A percentile compares a stretch with the other conserved stretches of the same genome.
Evolutionary conservation across 2,888 invertebrate species (phyloP).

Genomic region (Theretra japonica): DNA sequence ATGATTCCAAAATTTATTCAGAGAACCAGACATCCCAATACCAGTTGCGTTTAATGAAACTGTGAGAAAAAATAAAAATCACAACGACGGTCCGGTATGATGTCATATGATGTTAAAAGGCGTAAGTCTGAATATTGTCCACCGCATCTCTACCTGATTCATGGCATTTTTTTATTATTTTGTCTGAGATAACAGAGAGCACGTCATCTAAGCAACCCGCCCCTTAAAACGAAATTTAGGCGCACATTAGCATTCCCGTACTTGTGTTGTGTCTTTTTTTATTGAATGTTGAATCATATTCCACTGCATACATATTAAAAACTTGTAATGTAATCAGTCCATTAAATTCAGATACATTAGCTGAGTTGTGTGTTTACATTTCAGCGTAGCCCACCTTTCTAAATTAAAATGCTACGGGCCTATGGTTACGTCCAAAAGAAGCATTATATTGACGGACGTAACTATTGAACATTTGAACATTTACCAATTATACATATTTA

Average conservation of each 20-base stretch:
- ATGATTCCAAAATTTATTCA: background rate
- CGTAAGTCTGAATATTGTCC: slow-evolving; percentile 17
- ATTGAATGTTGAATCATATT: slow-evolving; percentile 10
- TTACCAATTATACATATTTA: too few relatives aligned
- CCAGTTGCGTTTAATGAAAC: slow-evolving; percentile 7
- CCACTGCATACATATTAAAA: background rate
- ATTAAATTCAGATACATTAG: background rate
- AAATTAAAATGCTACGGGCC: background rate
- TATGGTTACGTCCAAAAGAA: too few relatives aligned
- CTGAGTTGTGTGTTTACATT: background rate
- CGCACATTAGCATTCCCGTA: slow-evolving; percentile 16
- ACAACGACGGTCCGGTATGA: slow-evolving; percentile 19
- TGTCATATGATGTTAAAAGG: slow-evolving; percentile 20
- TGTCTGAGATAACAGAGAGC: slow-evolving; percentile 7
- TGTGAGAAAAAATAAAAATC: slow-evolving; percentile 24
- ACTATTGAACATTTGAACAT: too few relatives aligned
- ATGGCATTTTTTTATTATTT: slow-evolving; percentile 1
- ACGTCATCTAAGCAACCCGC: slow-evolving; percentile 23
- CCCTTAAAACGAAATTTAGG: slow-evolving; percentile 15
- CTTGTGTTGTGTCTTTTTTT: slow-evolving; percentile 4
- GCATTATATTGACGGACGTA: too few relatives aligned
- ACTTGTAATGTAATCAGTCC: slow-evolving; percentile 1
- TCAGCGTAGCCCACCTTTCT: background rate
- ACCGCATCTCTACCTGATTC: slow-evolving; percentile 13
- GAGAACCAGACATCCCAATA: background rate